Conservation (phyloP, 2,797 vertebrate species). For the Limnodromus scolopaceus region DNA sequence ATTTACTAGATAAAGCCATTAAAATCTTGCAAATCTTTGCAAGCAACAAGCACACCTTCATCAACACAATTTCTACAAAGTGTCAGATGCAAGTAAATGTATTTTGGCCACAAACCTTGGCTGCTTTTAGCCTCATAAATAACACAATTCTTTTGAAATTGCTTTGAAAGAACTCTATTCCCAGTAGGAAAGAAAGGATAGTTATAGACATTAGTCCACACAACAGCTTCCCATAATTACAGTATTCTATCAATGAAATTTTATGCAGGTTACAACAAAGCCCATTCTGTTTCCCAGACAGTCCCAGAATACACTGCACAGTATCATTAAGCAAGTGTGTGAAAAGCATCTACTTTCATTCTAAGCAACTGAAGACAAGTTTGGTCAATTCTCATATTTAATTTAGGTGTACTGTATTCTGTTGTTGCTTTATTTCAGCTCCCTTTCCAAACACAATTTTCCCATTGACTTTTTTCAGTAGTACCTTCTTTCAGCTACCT, state of each 20-base stretch:
- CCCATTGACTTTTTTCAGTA: not conserved
- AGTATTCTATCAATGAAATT: not conserved
- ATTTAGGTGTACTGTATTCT: not conserved
- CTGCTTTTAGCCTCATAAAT: not conserved
- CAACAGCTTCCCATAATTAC: not conserved
- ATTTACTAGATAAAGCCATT: not conserved
- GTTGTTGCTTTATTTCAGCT: not conserved
- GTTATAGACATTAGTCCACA: not conserved
- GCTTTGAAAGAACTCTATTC: not conserved
- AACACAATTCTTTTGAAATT: not conserved
- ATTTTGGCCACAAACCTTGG: not conserved
- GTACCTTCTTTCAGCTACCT: not conserved
- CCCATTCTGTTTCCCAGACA: not conserved
- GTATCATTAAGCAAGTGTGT: not conserved
- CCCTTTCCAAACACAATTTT: not conserved
- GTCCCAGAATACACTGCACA: not conserved
- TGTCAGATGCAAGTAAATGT: not conserved
- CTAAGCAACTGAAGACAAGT: not conserved
- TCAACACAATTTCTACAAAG: not conserved
- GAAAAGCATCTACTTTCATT: not conserved
- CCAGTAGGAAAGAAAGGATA: not conserved
- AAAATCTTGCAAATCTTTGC: not conserved
- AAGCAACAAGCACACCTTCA: not conserved
- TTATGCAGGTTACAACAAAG: not conserved
- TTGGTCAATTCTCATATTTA: not conserved